Evolutionary conservation across 53 echinoderm and acorn worm species (phyloP).

Genomic region (Astropecten irregularis): DNA sequence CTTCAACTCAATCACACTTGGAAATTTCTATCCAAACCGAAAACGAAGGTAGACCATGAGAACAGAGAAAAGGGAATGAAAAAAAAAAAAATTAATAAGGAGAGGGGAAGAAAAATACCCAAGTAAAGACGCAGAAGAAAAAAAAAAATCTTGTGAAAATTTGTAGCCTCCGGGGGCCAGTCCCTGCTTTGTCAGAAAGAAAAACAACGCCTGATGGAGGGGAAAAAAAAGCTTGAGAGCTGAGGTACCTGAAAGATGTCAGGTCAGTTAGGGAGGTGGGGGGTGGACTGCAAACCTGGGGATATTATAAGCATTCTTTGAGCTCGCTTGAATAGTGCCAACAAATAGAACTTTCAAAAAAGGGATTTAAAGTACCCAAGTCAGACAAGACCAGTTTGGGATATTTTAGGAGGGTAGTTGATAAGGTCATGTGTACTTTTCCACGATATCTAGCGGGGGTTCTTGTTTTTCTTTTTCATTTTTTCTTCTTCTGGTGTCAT

Average conservation of each 20-base stretch:
- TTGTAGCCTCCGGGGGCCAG: slow-evolving; percentile 23
- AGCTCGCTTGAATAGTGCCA: no score
- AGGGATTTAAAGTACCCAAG: no score
- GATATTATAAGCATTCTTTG: no score
- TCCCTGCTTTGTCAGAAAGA: slow-evolving; percentile 26
- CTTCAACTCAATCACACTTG: slow-evolving; percentile 36
- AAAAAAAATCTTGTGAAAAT: not conserved
- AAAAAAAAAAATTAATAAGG: not conserved
- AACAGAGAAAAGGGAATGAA: not conserved
- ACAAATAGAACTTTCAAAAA: no score
- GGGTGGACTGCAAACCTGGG: no score
- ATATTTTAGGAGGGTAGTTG: not conserved
- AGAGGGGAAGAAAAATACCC: no score
- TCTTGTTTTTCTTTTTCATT: no score
- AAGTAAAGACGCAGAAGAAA: no score
- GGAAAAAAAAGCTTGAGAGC: not conserved
- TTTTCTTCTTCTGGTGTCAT: no score
- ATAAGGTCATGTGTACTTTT: not conserved
- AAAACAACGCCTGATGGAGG: slow-evolving; percentile 53
- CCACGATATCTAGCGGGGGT: no score
- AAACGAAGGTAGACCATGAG: not conserved
- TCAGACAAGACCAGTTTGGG: no score
- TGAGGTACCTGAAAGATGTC: slow-evolving; percentile 8
- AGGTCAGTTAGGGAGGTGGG: slow-evolving; percentile 20
- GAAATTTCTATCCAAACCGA: slow-evolving; percentile 22